Percentiles rank a stretch among this genome's conserved stretches.
These are phyloP conservation scores for Polydesmus complanatus DNA, from an alignment of 2,888 invertebrate species.

Conservation along the genomic window DNA sequence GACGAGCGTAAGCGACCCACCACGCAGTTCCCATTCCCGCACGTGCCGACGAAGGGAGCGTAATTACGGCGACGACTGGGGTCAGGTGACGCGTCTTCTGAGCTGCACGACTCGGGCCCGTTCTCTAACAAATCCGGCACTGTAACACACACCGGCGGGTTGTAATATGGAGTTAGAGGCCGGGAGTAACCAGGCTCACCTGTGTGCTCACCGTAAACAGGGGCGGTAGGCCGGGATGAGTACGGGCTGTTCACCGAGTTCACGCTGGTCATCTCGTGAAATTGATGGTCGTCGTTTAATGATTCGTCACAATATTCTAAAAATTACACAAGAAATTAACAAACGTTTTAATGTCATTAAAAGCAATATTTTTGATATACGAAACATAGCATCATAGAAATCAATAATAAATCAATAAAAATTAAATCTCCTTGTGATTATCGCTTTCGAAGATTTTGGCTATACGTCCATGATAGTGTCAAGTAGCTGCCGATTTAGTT, in stretches of 20 bases:
- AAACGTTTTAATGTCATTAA: too few species aligned
- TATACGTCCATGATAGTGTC: too few species aligned
- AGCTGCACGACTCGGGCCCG: constrained; percentile 19
- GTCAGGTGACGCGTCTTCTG: constrained; percentile 18
- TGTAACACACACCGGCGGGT: constrained; percentile 4
- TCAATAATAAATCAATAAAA: background rate
- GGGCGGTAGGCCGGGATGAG: constrained; percentile 12
- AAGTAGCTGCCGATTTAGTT: too few species aligned
- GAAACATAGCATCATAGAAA: background rate
- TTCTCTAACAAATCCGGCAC: constrained; percentile 25
- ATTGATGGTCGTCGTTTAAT: background rate
- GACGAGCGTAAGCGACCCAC: background rate
- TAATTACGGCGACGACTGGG: constrained; percentile 8
- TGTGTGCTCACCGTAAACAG: constrained; percentile 12
- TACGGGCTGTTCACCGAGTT: constrained; percentile 6
- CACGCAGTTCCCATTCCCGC: background rate
- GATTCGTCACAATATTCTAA: background rate
- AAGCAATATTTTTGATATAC: background rate
- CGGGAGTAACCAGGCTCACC: background rate
- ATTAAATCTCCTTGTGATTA: background rate
- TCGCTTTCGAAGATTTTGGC: too few species aligned
- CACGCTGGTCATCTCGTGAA: background rate
- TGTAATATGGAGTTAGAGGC: background rate
- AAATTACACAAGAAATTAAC: background rate
- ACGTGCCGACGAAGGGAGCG: constrained; percentile 6